phyloP scores from a whole-genome alignment of 1,140 invertebrate genomes.

The Cyclargus thomasi region DNA sequence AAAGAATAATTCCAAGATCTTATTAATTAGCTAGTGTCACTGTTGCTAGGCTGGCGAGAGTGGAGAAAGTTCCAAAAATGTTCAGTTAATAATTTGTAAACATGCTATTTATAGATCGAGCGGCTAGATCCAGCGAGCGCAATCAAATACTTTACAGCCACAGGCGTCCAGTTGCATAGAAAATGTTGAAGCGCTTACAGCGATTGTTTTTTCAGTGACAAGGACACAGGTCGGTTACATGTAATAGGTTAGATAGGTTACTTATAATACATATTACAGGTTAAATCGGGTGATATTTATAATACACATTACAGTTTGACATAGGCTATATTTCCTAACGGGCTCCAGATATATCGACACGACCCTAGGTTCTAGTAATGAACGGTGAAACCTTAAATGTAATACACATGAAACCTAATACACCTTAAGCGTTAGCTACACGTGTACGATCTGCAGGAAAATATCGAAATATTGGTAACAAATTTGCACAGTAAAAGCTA shows the following conservation, averaged over 20 bases:
- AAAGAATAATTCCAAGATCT: too few relatives aligned
- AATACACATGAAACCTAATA: slow-evolving; percentile 1
- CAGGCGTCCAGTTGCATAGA: too few relatives aligned
- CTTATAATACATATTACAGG: not conserved
- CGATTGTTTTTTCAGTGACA: too few relatives aligned
- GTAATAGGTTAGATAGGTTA: not conserved
- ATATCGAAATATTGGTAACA: not conserved
- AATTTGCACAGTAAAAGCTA: not conserved
- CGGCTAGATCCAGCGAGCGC: too few relatives aligned
- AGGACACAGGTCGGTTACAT: not conserved
- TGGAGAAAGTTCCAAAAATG: too few relatives aligned
- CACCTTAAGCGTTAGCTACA: not conserved
- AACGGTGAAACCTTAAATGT: not conserved
- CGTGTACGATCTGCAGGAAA: not conserved
- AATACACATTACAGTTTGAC: not conserved
- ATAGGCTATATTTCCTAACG: not conserved
- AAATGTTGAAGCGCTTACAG: too few relatives aligned
- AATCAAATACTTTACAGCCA: too few relatives aligned
- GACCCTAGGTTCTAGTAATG: not conserved
- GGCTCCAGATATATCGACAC: not conserved
- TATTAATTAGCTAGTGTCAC: too few relatives aligned
- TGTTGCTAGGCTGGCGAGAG: too few relatives aligned
- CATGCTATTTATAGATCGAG: too few relatives aligned
- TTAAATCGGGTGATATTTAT: not conserved
- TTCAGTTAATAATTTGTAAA: too few relatives aligned